These are phyloP conservation scores for Schizaphis graminum DNA, from an alignment of 2,888 invertebrate species.

Conservation along the genomic window DNA sequence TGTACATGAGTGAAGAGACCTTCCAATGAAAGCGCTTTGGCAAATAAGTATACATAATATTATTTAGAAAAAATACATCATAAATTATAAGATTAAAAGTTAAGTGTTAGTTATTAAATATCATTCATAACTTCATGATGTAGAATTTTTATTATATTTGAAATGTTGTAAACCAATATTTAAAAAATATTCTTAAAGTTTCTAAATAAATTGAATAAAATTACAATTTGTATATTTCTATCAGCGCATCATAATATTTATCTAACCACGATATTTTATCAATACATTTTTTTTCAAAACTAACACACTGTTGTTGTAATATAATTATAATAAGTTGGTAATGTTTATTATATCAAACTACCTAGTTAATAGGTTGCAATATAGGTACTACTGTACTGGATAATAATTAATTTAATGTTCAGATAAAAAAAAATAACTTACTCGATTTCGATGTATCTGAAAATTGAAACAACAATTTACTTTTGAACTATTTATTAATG, in stretches of 20 bases:
- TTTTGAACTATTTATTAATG: not conserved
- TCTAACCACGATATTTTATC: not conserved
- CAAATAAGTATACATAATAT: not conserved
- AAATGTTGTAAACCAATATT: not conserved
- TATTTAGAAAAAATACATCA: not conserved
- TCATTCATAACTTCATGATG: not conserved
- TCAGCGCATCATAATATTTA: not conserved
- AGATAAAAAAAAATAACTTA: not conserved
- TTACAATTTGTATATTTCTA: not conserved
- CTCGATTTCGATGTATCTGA: not conserved
- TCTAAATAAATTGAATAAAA: not conserved
- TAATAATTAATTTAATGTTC: not conserved
- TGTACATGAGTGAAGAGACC: no score
- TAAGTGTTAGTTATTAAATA: not conserved
- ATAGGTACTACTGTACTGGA: not conserved
- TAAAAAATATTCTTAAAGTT: not conserved
- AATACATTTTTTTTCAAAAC: not conserved
- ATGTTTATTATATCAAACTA: not conserved
- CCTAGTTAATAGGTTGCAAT: not conserved
- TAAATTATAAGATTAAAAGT: not conserved
- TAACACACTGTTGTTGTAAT: not conserved
- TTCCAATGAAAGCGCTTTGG: no score
- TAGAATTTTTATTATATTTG: not conserved
- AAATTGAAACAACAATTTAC: not conserved
- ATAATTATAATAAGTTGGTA: not conserved